Evolutionary conservation across 2,797 vertebrate genomes (phyloP).

Genomic region (Botia kubotai): DNA sequence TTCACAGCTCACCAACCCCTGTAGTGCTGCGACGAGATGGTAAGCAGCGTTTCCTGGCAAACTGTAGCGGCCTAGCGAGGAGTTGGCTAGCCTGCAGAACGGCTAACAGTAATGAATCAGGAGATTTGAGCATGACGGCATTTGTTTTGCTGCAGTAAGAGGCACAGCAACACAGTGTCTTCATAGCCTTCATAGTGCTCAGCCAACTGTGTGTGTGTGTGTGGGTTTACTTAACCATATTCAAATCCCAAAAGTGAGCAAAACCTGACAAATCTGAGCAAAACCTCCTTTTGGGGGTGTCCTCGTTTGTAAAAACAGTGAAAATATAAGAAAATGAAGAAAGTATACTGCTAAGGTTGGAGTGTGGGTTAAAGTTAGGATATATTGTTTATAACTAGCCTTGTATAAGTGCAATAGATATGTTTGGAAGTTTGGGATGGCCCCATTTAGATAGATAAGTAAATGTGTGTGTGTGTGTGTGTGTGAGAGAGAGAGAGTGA

Average conservation of each 20-base stretch:
- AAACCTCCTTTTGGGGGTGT: too few species aligned
- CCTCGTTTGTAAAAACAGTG: too few species aligned
- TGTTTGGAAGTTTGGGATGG: too few species aligned
- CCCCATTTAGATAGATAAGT: too few species aligned
- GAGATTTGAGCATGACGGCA: conserved; percentile 63
- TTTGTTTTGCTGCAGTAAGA: conserved; percentile 60
- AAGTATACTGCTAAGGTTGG: too few species aligned
- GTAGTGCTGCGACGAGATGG: conserved; percentile 88
- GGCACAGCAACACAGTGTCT: conserved; percentile 44
- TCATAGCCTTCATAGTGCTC: conserved; percentile 50
- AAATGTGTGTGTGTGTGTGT: background rate
- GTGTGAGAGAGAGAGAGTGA: background rate
- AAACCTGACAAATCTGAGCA: too few species aligned
- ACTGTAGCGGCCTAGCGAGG: conserved; percentile 56
- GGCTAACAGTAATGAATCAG: conserved; percentile 62
- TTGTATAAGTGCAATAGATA: background rate
- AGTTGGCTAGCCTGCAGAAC: conserved; percentile 31
- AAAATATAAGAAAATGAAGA: too few species aligned
- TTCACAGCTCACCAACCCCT: conserved; percentile 88
- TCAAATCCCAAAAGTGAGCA: too few species aligned
- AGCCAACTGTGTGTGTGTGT: conserved; percentile 56
- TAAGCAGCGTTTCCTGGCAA: conserved; percentile 69
- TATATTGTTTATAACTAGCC: too few species aligned
- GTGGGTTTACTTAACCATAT: background rate
- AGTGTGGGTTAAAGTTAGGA: too few species aligned